phyloP scores from a whole-genome alignment of 2,113 vertebrate genomes.

The Monopterus albus region DNA sequence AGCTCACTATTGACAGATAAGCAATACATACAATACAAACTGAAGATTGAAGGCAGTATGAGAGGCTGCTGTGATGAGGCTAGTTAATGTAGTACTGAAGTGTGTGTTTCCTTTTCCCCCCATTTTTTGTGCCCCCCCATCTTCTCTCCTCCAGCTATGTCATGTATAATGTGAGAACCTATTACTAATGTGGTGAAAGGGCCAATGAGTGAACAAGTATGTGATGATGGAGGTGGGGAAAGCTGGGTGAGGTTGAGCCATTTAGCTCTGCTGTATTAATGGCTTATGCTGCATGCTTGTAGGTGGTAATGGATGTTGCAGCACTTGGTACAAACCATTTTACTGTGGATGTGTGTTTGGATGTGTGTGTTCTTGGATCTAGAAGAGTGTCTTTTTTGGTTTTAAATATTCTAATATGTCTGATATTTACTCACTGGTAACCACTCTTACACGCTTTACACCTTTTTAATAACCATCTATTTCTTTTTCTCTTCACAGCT shows the following conservation, averaged over 20 bases:
- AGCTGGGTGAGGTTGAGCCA: slow-evolving; percentile 31
- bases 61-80: slow-evolving; percentile 52
- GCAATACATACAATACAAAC: slow-evolving; percentile 60
- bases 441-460: background rate
- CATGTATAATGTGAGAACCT: slow-evolving; percentile 54
- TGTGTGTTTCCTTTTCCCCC: background rate
- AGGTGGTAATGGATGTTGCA: slow-evolving; percentile 62
- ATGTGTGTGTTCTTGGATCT: background rate
- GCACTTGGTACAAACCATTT: slow-evolving; percentile 38
- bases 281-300: slow-evolving; percentile 37
- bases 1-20: slow-evolving; percentile 50
- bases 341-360: slow-evolving; percentile 37
- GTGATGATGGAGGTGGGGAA: slow-evolving; percentile 54
- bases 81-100: slow-evolving; percentile 57
- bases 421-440: no score
- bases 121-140: slow-evolving; percentile 1
- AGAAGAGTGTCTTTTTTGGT: slow-evolving; percentile 8
- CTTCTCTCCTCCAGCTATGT: slow-evolving; percentile 33
- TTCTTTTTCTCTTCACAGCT: slow-evolving; percentile 80
- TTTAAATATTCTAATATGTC: background rate
- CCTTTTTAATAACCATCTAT: slow-evolving; percentile 7
- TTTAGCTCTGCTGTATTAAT: slow-evolving; percentile 61
- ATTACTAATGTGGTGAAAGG: slow-evolving; percentile 56
- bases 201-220: slow-evolving; percentile 51
- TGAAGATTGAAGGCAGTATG: slow-evolving; percentile 54